Percentiles rank a stretch among this genome's conserved stretches.
These are phyloP conservation scores for Baccha elongata DNA, from an alignment of 2,888 invertebrate species.

Conservation along the genomic window DNA sequence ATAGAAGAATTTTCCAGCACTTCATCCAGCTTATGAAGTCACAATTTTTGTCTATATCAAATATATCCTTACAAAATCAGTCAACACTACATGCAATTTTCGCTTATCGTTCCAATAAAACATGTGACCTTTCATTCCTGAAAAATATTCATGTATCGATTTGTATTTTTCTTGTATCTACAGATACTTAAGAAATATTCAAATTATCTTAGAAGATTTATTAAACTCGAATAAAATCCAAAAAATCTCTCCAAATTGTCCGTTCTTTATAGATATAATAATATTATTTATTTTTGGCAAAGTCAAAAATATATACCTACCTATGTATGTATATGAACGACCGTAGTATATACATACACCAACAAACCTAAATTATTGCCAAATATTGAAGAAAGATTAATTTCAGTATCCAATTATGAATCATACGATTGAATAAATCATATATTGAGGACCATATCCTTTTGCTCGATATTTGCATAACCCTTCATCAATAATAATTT, in stretches of 20 bases:
- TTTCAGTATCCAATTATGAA: conserved; percentile 63
- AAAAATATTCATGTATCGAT: too few species aligned
- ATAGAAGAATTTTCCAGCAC: too few species aligned
- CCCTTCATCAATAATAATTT: conserved; percentile 59
- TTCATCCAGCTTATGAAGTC: too few species aligned
- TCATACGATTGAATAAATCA: conserved; percentile 59
- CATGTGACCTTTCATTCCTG: too few species aligned
- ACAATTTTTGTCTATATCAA: too few species aligned
- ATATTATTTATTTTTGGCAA: conserved; percentile 4
- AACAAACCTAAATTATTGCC: conserved; percentile 51
- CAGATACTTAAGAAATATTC: background rate
- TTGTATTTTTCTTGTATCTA: too few species aligned
- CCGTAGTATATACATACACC: background rate
- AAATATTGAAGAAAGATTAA: conserved; percentile 66
- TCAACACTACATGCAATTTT: too few species aligned
- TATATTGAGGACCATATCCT: conserved; percentile 12
- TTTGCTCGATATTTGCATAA: conserved; percentile 51
- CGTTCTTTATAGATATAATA: too few species aligned
- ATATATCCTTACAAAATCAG: too few species aligned
- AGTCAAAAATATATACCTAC: background rate
- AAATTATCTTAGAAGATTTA: background rate
- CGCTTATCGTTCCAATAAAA: too few species aligned
- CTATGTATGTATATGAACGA: too few species aligned
- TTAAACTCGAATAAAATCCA: background rate
- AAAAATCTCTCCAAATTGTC: conserved; percentile 7